Evolutionary conservation across 2,888 invertebrate species (phyloP).

Genomic region (Orthosia gracilis): DNA sequence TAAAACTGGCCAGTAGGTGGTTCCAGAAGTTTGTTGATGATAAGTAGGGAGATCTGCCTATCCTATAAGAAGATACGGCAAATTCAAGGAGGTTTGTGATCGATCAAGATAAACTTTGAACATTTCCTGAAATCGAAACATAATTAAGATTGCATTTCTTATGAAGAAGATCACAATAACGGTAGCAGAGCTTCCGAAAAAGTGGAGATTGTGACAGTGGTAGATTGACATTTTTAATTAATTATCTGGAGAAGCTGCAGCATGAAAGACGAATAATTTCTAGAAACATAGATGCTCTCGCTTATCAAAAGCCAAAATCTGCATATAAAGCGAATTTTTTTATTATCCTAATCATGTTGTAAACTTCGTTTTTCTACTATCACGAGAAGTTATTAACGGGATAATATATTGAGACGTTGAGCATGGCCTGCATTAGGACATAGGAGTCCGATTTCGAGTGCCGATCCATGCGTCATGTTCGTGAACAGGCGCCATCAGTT

Average conservation of each 20-base stretch:
- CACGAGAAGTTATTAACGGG: background rate
- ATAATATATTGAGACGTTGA: too few species aligned
- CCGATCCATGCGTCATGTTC: too few species aligned
- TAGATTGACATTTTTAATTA: conserved; percentile 9
- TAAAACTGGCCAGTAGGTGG: too few species aligned
- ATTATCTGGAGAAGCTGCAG: background rate
- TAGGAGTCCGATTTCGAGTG: too few species aligned
- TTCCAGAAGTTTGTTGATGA: background rate
- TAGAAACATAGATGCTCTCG: background rate
- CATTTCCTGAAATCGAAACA: background rate
- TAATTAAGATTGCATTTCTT: background rate
- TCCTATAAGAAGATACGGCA: background rate
- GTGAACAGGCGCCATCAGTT: too few species aligned
- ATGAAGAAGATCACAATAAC: background rate
- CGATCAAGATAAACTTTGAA: background rate
- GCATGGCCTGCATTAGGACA: too few species aligned
- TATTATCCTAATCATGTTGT: background rate
- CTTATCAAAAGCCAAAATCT: background rate
- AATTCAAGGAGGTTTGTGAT: background rate
- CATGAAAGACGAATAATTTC: background rate
- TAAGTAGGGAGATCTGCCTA: background rate
- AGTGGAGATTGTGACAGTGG: background rate
- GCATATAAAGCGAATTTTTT: background rate
- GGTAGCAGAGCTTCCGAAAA: background rate
- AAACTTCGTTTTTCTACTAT: background rate